A percentile compares a stretch with the other conserved stretches of the same genome.
These are phyloP conservation scores for Craseonycteris thonglongyai DNA, from an alignment of 2,113 vertebrate species.

Conservation along the genomic window DNA sequence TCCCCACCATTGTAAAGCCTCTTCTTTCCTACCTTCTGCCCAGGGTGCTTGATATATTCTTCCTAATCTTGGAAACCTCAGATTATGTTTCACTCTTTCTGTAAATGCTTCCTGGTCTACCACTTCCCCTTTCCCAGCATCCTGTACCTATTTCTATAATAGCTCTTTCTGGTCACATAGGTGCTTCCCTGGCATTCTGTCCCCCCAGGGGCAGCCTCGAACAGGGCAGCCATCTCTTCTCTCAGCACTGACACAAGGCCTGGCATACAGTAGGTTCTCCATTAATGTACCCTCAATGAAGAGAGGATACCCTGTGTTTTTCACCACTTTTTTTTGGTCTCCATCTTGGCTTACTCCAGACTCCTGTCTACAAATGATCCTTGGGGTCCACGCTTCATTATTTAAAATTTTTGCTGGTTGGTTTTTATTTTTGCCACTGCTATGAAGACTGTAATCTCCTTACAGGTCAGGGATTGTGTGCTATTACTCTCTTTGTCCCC, in stretches of 20 bases:
- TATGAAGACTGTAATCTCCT: not conserved
- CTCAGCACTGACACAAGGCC: fast-evolving
- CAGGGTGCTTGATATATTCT: not conserved
- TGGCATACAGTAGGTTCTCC: not conserved
- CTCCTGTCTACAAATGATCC: not conserved
- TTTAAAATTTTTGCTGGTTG: not conserved
- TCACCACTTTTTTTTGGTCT: not conserved
- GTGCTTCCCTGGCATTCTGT: not conserved
- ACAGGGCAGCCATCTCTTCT: not conserved
- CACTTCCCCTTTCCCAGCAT: not conserved
- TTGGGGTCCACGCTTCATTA: not conserved
- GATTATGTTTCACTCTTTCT: not conserved
- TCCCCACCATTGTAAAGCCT: not conserved
- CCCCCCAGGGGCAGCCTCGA: not conserved
- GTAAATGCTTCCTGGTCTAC: not conserved
- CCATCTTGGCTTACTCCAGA: not conserved
- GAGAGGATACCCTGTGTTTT: no score
- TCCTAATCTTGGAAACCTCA: not conserved
- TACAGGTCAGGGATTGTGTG: not conserved
- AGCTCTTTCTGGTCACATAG: fast-evolving
- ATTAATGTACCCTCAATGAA: not conserved
- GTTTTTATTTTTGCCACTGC: not conserved
- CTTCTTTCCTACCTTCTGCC: not conserved
- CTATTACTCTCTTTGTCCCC: not conserved
- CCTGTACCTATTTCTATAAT: not conserved